Conservation (phyloP, 2,113 vertebrate species). For the Casuarius casuarius region DNA sequence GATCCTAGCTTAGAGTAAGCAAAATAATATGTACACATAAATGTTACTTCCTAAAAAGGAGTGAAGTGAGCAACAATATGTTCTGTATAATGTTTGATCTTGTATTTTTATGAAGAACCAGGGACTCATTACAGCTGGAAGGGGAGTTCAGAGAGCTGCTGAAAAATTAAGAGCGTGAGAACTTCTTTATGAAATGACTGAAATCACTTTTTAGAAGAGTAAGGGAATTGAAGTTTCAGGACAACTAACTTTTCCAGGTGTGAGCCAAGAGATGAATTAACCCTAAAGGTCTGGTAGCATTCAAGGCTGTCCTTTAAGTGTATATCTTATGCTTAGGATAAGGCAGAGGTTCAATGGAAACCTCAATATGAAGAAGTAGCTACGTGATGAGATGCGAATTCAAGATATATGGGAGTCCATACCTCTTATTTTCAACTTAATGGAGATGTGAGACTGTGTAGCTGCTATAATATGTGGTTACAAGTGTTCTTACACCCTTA, state of each 20-base stretch:
- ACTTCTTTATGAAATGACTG: neutral
- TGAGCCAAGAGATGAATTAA: neutral
- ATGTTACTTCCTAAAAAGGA: neutral
- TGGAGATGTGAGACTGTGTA: neutral
- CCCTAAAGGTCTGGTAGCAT: neutral
- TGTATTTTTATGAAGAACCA: neutral
- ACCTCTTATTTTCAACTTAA: neutral
- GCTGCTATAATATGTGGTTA: rapidly evolving
- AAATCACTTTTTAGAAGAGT: neutral
- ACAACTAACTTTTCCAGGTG: neutral
- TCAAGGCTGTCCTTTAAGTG: neutral
- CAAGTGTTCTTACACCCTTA: neutral
- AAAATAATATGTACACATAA: neutral
- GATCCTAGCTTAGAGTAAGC: neutral
- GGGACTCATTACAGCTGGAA: neutral
- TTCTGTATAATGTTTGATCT: neutral
- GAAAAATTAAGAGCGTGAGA: neutral
- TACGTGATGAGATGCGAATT: neutral
- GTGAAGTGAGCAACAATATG: neutral
- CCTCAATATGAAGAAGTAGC: neutral
- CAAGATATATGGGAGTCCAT: neutral
- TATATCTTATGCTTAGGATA: neutral
- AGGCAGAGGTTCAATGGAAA: neutral
- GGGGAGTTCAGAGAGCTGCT: neutral
- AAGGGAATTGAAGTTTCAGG: rapidly evolving